These are phyloP conservation scores for Diplolepis rosae DNA, from an alignment of 2,888 invertebrate genomes.

Conservation along the genomic window DNA sequence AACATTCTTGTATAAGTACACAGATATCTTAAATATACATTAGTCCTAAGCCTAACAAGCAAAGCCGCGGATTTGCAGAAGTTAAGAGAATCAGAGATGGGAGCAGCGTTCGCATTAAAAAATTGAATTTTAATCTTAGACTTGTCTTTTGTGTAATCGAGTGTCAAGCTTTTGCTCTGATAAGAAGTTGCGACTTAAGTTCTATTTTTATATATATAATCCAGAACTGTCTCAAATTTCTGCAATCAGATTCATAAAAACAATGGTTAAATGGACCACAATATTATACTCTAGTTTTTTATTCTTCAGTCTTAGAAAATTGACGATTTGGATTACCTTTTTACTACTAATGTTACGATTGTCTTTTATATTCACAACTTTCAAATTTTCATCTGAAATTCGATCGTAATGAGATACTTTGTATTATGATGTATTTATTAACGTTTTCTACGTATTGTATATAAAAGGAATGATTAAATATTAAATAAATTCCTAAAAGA, in stretches of 20 bases:
- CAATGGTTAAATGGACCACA: slow-evolving; percentile 25
- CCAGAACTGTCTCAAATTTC: not conserved
- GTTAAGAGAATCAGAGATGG: slow-evolving; percentile 5
- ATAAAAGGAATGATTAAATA: slow-evolving; percentile 16
- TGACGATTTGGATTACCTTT: not conserved
- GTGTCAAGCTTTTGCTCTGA: not conserved
- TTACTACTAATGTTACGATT: not conserved
- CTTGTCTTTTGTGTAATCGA: not conserved
- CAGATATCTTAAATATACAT: slow-evolving; percentile 67
- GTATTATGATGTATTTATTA: not conserved
- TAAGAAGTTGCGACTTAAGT: not conserved
- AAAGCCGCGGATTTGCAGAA: slow-evolving; percentile 65
- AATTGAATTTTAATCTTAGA: not conserved
- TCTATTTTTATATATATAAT: no score
- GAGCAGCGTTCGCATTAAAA: not conserved
- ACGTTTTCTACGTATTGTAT: slow-evolving; percentile 2
- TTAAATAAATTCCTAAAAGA: slow-evolving; percentile 8
- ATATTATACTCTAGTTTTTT: slow-evolving; percentile 12
- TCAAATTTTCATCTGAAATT: not conserved
- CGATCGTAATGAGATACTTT: no score
- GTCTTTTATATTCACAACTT: not conserved
- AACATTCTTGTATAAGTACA: slow-evolving; percentile 68
- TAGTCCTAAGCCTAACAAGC: slow-evolving; percentile 69
- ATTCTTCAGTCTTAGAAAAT: slow-evolving; percentile 8
- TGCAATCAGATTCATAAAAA: slow-evolving; percentile 10